A percentile compares a stretch with the other conserved stretches of the same genome.
Evolutionary conservation across 2,113 vertebrate species (phyloP).

Genomic region (Cyanoramphus novaezelandiae): DNA sequence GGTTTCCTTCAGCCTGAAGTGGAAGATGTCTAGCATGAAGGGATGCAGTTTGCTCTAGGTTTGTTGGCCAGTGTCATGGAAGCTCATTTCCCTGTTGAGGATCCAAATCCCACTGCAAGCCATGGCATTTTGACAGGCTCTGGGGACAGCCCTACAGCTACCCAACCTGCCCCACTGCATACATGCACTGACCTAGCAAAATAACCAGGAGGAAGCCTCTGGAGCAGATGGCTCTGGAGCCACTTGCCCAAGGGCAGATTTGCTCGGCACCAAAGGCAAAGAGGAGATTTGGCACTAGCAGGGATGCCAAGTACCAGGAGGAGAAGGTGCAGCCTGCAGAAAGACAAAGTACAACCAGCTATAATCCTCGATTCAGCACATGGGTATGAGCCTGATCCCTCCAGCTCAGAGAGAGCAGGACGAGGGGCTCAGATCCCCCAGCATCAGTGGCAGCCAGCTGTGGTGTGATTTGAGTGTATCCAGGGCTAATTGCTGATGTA

Average conservation of each 20-base stretch:
- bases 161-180: background rate
- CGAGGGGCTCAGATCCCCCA: accelerated
- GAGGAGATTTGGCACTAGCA: background rate
- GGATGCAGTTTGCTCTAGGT: background rate
- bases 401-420: background rate
- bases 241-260: background rate
- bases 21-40: accelerated
- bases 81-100: background rate
- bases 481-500: background rate
- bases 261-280: background rate
- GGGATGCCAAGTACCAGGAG: background rate
- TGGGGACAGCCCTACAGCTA: background rate
- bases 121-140: background rate
- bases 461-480: background rate
- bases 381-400: background rate
- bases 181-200: background rate
- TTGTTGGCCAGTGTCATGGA: background rate
- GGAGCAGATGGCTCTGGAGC: background rate
- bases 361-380: background rate
- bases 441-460: background rate
- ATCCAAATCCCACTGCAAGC: background rate
- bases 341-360: background rate
- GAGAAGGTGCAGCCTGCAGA: background rate
- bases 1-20: background rate
- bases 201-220: background rate